Evolutionary conservation across 2,888 invertebrate species (phyloP).

Genomic region (Aquatica leii): DNA sequence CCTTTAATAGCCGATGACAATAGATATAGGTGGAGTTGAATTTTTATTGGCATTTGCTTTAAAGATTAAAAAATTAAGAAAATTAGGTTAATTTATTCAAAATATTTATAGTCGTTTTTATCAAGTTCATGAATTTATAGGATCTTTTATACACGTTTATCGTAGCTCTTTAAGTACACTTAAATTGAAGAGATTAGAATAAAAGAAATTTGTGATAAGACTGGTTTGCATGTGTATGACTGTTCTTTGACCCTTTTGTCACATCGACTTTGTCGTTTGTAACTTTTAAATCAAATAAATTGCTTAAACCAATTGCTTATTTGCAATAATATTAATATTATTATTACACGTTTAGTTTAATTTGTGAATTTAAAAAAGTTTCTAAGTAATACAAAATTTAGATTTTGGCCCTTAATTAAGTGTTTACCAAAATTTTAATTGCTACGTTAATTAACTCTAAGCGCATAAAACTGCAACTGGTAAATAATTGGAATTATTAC

Average conservation of each 20-base stretch:
- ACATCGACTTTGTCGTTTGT: neutral
- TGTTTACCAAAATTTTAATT: too few species aligned
- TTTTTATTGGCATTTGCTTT: neutral
- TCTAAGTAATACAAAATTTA: too few species aligned
- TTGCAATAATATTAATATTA: too few species aligned
- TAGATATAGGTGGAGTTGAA: neutral
- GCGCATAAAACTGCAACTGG: too few species aligned
- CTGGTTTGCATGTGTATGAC: neutral
- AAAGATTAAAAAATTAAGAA: neutral
- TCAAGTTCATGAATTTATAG: neutral
- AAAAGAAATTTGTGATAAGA: conserved; percentile 6
- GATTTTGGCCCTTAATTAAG: too few species aligned
- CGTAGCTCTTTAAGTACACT: conserved; percentile 9
- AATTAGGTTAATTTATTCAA: conserved; percentile 9
- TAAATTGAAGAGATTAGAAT: conserved; percentile 12
- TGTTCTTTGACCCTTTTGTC: conserved; percentile 12
- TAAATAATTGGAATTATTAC: too few species aligned
- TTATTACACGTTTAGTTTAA: too few species aligned
- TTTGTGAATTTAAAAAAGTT: too few species aligned
- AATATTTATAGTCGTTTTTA: neutral
- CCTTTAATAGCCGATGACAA: neutral
- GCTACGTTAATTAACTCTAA: too few species aligned
- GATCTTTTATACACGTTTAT: conserved; percentile 1
- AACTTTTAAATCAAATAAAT: neutral
- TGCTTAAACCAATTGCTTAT: too few species aligned